These are phyloP conservation scores for Gadopsis bispinosus DNA, from an alignment of 2,797 vertebrate genomes.

Conservation along the genomic window DNA sequence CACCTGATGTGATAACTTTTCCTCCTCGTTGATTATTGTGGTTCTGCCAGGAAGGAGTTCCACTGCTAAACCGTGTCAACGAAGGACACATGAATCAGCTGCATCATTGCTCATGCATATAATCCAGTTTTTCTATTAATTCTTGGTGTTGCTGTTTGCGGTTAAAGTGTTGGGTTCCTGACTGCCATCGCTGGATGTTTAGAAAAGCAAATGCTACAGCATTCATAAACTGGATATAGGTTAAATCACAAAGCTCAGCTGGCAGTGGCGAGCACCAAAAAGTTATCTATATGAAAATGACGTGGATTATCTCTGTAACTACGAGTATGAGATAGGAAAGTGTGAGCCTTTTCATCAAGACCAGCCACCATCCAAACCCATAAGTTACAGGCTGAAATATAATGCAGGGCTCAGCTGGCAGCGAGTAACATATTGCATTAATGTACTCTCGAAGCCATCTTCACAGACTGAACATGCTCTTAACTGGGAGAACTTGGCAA, in stretches of 20 bases:
- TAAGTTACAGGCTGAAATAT: conserved; percentile 22
- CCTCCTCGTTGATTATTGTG: neutral
- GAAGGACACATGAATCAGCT: neutral
- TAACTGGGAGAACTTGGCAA: conserved; percentile 60
- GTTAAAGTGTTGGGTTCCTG: neutral
- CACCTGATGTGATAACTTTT: neutral
- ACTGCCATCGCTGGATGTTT: neutral
- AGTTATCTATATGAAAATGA: conserved; percentile 34
- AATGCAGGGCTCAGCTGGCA: conserved; percentile 17
- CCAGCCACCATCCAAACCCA: conserved; percentile 14
- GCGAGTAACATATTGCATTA: conserved; percentile 64
- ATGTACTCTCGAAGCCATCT: conserved; percentile 61
- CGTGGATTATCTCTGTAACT: conserved; percentile 36
- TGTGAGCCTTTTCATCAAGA: conserved; percentile 30
- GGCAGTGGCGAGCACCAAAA: neutral
- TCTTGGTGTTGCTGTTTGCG: neutral
- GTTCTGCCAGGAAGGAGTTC: neutral
- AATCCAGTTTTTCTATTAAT: neutral
- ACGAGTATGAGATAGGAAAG: conserved; percentile 7
- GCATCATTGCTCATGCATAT: neutral
- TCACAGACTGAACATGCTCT: conserved; percentile 68
- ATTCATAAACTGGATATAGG: neutral
- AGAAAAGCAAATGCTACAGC: neutral
- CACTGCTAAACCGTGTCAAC: neutral
- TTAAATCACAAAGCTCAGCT: neutral